Evolutionary conservation across 2,888 invertebrate species (phyloP).

Genomic region (Magallana nippona): DNA sequence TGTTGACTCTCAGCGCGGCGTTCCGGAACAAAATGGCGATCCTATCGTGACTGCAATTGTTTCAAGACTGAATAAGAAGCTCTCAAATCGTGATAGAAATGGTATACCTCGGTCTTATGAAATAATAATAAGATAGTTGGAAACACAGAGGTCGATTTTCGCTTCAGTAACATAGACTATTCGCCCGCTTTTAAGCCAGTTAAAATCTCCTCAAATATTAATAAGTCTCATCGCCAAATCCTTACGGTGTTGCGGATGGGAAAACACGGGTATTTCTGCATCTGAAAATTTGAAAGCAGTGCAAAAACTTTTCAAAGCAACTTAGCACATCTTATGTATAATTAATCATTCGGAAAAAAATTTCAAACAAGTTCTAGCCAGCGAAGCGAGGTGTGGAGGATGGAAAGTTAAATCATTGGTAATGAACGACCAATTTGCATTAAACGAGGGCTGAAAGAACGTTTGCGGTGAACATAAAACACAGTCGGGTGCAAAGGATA

Average conservation of each 20-base stretch:
- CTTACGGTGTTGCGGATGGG: constrained; percentile 24
- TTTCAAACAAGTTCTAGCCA: constrained; percentile 17
- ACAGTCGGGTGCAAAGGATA: not conserved
- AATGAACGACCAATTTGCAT: constrained; percentile 31
- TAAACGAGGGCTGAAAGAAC: not conserved
- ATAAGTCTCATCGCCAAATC: constrained; percentile 14
- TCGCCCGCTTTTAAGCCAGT: constrained; percentile 18
- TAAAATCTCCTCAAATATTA: constrained; percentile 31
- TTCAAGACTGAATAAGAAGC: not conserved
- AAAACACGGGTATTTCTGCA: not conserved
- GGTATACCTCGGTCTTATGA: constrained; percentile 15
- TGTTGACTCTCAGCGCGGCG: not conserved
- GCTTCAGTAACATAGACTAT: constrained; percentile 19
- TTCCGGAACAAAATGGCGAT: constrained; percentile 2
- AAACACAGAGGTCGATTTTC: not conserved
- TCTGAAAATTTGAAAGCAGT: constrained; percentile 23
- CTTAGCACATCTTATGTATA: constrained; percentile 30
- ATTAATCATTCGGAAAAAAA: not conserved
- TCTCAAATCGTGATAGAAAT: not conserved
- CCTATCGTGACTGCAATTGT: not conserved
- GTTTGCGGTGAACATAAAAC: not conserved
- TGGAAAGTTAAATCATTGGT: not conserved
- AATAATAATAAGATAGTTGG: constrained; percentile 29
- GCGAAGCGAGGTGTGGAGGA: constrained; percentile 7
- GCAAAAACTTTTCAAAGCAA: constrained; percentile 18